Percentiles rank a stretch among this genome's conserved stretches.
Conservation (phyloP, 2,113 vertebrate genomes). For the Oxygymnocypris stewartii region DNA sequence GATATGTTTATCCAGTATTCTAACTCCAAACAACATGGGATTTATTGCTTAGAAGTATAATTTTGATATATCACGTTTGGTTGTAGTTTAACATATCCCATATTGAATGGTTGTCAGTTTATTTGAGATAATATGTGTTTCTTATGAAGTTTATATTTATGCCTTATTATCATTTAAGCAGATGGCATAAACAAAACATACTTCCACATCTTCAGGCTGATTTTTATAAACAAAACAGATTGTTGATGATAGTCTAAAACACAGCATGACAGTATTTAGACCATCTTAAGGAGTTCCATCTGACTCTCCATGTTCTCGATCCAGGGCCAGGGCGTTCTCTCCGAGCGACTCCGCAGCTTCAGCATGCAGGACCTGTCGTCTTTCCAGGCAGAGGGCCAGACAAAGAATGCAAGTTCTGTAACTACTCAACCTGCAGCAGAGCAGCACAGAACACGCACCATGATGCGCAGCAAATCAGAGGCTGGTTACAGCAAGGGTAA, state of each 20-base stretch:
- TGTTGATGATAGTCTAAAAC: background rate
- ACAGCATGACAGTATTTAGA: constrained; percentile 5
- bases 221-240: background rate
- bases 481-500: constrained; percentile 83
- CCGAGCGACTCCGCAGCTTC: constrained; percentile 95
- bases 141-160: background rate
- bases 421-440: constrained; percentile 74
- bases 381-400: constrained; percentile 80
- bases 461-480: constrained; percentile 89
- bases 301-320: background rate
- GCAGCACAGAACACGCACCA: constrained; percentile 82
- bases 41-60: background rate
- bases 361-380: constrained; percentile 97
- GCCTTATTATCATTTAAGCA: background rate
- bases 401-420: constrained; percentile 62
- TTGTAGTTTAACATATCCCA: background rate
- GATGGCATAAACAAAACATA: background rate
- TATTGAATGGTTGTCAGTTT: background rate
- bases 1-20: background rate
- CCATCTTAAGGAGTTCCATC: background rate
- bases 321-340: constrained; percentile 93
- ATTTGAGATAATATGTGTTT: background rate
- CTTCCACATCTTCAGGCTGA: background rate
- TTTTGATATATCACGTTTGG: background rate
- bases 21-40: background rate